phyloP scores from a whole-genome alignment of 2,797 vertebrate species.

The Rhincodon typus region DNA sequence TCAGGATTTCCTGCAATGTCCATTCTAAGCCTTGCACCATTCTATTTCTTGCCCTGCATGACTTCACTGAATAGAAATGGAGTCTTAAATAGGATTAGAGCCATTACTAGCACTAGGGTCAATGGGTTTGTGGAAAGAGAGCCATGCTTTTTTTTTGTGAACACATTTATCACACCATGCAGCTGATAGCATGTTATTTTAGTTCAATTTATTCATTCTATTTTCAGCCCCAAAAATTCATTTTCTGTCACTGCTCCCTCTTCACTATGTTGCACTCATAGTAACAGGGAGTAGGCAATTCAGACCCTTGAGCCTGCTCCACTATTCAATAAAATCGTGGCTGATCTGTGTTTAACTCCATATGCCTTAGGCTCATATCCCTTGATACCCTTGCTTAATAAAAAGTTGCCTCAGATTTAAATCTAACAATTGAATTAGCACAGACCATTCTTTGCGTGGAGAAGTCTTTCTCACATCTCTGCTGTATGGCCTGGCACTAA shows the following conservation, averaged over 20 bases:
- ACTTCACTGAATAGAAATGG: constrained; percentile 14
- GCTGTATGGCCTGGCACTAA: no score
- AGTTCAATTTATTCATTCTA: neutral
- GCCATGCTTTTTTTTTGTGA: neutral
- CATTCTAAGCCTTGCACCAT: neutral
- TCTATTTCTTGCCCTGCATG: neutral
- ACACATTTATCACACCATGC: neutral
- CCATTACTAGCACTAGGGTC: neutral
- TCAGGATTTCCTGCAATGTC: neutral
- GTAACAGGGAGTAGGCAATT: no score
- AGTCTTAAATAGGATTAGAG: constrained; percentile 1
- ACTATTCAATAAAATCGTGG: no score
- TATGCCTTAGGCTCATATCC: no score
- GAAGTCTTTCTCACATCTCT: no score
- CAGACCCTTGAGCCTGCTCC: no score
- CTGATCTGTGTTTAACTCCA: no score
- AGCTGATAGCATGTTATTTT: neutral
- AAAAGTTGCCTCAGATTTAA: no score
- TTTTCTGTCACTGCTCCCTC: neutral
- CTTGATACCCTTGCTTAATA: no score
- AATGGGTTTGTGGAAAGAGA: constrained; percentile 14
- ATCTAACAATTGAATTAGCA: no score
- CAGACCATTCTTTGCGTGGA: no score
- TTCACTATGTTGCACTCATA: neutral
- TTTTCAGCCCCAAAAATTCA: neutral